Evolutionary conservation across 2,888 invertebrate genomes (phyloP), one percentile per base, ranked within the genome.

Genomic region (Pseudeuparius sepicola): DNA sequence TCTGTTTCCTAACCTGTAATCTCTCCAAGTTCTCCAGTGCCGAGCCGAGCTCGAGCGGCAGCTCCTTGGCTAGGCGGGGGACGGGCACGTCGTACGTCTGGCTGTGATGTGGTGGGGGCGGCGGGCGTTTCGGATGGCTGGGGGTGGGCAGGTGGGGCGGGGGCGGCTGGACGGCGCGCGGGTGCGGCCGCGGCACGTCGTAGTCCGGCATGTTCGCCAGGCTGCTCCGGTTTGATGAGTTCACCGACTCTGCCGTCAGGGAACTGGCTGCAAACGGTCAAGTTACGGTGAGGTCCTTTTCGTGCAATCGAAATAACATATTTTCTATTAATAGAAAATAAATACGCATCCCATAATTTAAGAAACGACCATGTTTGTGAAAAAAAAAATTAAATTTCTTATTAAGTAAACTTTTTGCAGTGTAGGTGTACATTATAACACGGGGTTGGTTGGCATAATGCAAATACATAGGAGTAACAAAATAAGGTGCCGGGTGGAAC

Each of bases 11-110:
- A 20, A 20, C 7, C 20, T 9, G 9, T 44, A 83, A 62, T 53
- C 77, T 77, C 45, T 79, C 78, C 45, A 86, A 64, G 34, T 76
- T 73, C 49, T 86, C 83, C 47, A 85, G 63, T 1, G 86, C 86
- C 16, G 84, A 78, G 48, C 73, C 73, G 43, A 83, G 64, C 53
- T 84, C 82, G 45, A 86, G 57, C 1, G 82, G 81, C 40, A 87
- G 64, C 52, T 78, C 77, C 60, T 75, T 76, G 6, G 60, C 52
- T 28, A 54, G 50, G 4, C 29, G 25, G 4, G 58, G 56, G 3
- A 60, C 47, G 16, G 77, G 75, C 31, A 76, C 71, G 51, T 78
- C 78, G 55, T 78, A 78, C 41, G 70, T 64, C 43, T 69, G 44
- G n/a, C 32, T 15, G 6, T 51, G 14, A 55, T 46, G 7, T 51